Evolutionary conservation across 2,113 vertebrate genomes (phyloP), one percentile per base, ranked within the genome.

Genomic region (Antennarius striatus): DNA sequence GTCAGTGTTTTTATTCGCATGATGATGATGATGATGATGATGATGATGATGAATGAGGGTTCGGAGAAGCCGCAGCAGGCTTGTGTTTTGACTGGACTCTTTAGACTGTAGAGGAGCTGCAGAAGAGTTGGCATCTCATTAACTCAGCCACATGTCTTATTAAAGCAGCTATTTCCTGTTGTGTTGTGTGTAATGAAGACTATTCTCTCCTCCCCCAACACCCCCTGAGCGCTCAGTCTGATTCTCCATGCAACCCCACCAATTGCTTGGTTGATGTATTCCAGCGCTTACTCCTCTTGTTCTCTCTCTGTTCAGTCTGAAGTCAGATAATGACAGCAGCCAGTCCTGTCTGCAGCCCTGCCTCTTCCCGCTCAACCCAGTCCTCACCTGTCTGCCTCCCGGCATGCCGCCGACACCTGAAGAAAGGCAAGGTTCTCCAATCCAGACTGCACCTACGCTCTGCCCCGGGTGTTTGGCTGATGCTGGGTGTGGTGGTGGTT

Each of bases 401-500:
- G 1, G 61, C 68, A 56, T 88, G 85, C 75, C 60, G 43, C 62
- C 63, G 68, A 29, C 75, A 73, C 69, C 67, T 75, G 75, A 86
- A 42, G 56, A 69, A 62, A 39, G 76, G 79, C 16, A 30, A 51
- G 17, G 28, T 32, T 56, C 74, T 91, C 76, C 92, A 90, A 22
- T 93, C 92, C 49, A 90, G 85, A 60, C 93, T 98, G 64, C 94
- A 90, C 66, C 92, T 99, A 86, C 93, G 93, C 75, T 99, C 98
- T 0, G 88, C 92, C 0, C 95, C 98, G 0, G 98, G 98, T 10
- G 95, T 93, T 55, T 98, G 98, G 68, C 91, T 97, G 8, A 77
- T 98, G 74, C 90, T 98, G 86, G 98, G 96, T 0, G 84, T 95
- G 9, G 81, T 92, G 0, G 93, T 99, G 71, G 95, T 99, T 3